Conservation (phyloP, 64 coral and sea anemone species). For the Cladopsammia gracilis region DNA sequence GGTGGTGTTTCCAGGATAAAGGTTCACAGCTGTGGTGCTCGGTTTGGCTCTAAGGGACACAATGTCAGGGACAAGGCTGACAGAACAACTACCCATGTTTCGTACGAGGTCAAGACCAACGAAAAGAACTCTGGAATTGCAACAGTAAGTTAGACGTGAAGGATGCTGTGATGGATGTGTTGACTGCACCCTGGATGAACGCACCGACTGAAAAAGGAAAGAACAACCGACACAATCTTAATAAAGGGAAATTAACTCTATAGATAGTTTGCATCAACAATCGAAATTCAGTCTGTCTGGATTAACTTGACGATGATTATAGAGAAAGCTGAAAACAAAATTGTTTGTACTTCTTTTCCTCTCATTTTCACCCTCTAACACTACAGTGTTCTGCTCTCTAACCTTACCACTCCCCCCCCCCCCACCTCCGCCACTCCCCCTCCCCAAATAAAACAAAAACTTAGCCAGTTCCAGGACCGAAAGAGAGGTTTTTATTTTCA, state of each 20-base stretch:
- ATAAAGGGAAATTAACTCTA: background rate
- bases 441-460: too few species aligned
- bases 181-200: background rate
- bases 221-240: background rate
- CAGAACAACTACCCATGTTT: constrained; percentile 17
- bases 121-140: background rate
- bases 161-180: background rate
- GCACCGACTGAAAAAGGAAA: background rate
- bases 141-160: constrained; percentile 19
- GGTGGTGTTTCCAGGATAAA: background rate
- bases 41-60: background rate
- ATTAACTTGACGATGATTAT: too few species aligned
- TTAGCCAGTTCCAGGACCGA: too few species aligned
- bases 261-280: background rate
- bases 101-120: constrained; percentile 12
- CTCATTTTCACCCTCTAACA: too few species aligned
- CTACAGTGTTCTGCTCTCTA: too few species aligned
- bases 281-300: too few species aligned
- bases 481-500: too few species aligned
- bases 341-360: too few species aligned
- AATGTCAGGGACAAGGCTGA: constrained; percentile 9
- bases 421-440: too few species aligned
- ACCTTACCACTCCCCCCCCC: too few species aligned
- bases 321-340: too few species aligned
- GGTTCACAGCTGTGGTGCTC: constrained; percentile 1